phyloP scores from a whole-genome alignment of 2,113 vertebrate genomes.

The Meleagris gallopavo region DNA sequence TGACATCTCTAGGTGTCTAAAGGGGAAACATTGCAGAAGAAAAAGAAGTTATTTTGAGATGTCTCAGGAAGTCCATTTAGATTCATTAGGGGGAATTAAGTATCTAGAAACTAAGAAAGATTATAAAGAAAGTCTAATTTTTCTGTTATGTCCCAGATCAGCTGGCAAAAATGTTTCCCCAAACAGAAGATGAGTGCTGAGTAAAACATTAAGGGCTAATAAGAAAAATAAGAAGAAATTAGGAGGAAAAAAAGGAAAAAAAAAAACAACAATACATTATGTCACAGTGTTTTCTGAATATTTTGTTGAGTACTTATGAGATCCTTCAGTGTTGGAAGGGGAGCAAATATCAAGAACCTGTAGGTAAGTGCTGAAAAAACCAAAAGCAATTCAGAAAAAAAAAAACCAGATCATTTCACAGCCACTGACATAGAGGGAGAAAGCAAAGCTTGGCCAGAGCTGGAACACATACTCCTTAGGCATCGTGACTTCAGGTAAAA shows the following conservation, averaged over 20 bases:
- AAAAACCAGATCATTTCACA: not conserved
- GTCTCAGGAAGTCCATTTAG: not conserved
- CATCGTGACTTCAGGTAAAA: constrained; percentile 1
- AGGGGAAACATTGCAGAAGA: not conserved
- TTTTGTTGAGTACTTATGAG: not conserved
- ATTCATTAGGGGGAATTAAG: not conserved
- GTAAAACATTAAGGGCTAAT: not conserved
- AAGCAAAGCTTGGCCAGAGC: not conserved
- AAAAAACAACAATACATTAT: not conserved
- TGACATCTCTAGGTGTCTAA: not conserved
- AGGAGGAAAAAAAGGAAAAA: not conserved
- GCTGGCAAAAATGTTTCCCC: not conserved
- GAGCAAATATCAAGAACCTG: not conserved
- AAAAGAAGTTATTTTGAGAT: not conserved
- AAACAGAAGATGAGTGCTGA: not conserved
- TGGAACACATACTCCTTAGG: not conserved
- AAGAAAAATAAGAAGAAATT: not conserved
- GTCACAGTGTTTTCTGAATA: not conserved
- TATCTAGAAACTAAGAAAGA: not conserved
- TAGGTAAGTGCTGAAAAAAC: not conserved
- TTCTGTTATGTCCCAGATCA: not conserved
- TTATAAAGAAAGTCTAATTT: not conserved
- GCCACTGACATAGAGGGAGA: not conserved
- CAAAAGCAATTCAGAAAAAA: not conserved
- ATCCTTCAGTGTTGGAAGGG: not conserved